Percentiles rank a stretch among this genome's conserved stretches.
phyloP scores from a whole-genome alignment of 2,888 invertebrate genomes.

The Phragmatobia fuliginosa region DNA sequence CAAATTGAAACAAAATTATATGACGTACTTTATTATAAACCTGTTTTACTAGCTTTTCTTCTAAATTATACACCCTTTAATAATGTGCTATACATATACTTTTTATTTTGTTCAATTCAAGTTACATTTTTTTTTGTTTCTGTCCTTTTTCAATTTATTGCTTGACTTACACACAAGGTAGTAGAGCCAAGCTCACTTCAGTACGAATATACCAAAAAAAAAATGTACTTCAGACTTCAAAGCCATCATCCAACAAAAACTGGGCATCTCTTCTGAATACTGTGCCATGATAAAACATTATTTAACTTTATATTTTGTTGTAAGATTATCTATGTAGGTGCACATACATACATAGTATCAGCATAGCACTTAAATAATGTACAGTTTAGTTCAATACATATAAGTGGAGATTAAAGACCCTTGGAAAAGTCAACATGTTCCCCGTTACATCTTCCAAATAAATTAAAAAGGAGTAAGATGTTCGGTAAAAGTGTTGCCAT shows the following conservation, averaged over 20 bases:
- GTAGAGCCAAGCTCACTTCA: too few relatives aligned
- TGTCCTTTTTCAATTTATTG: too few relatives aligned
- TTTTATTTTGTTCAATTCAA: too few relatives aligned
- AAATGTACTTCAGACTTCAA: neutral
- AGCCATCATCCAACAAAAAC: neutral
- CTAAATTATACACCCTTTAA: too few relatives aligned
- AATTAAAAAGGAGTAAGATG: conserved; percentile 66
- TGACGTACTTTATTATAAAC: conserved; percentile 17
- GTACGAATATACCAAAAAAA: too few relatives aligned
- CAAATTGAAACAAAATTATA: conserved; percentile 44
- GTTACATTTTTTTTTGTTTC: too few relatives aligned
- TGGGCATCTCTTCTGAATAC: neutral
- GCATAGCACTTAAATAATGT: neutral
- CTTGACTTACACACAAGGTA: too few relatives aligned
- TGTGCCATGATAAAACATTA: too few relatives aligned
- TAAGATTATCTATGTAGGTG: neutral
- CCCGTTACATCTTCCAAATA: conserved; percentile 65
- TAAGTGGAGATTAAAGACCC: conserved; percentile 67
- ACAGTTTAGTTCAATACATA: conserved; percentile 54
- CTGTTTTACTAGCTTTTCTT: neutral
- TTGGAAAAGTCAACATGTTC: conserved; percentile 64
- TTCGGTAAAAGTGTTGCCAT: conserved; percentile 32
- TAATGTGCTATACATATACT: too few relatives aligned
- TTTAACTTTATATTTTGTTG: neutral
- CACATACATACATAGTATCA: neutral